Conservation (phyloP, 2,888 invertebrate species). For the Andrena hattorfiana region DNA sequence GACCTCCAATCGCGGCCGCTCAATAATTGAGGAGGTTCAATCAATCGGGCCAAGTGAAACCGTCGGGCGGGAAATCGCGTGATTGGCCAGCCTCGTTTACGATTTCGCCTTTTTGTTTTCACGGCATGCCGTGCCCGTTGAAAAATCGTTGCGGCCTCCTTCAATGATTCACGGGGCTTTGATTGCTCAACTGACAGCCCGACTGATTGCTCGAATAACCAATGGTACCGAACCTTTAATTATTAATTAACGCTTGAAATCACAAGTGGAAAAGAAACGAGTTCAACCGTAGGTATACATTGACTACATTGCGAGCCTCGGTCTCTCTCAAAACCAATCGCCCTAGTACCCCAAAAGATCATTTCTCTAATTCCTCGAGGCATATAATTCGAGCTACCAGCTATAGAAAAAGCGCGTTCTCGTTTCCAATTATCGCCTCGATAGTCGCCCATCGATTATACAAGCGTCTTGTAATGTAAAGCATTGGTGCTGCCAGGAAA, state of each 20-base stretch:
- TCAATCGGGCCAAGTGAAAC: slow-evolving; percentile 36
- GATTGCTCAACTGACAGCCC: slow-evolving; percentile 13
- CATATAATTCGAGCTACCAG: background rate
- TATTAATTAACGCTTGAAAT: background rate
- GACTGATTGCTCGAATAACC: slow-evolving; percentile 22
- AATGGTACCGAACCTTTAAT: background rate
- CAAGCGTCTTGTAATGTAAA: background rate
- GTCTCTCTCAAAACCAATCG: no score
- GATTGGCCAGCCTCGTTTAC: slow-evolving; percentile 52
- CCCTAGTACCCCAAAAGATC: no score
- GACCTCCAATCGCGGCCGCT: slow-evolving; percentile 44
- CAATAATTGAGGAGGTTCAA: slow-evolving; percentile 54
- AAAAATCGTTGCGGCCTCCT: slow-evolving; percentile 60
- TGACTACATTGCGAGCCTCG: no score
- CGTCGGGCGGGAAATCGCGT: slow-evolving; percentile 52
- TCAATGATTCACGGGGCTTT: slow-evolving; percentile 56
- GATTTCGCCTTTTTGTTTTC: slow-evolving; percentile 27
- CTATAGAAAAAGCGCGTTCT: background rate
- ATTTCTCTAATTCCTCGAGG: background rate
- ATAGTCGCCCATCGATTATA: background rate
- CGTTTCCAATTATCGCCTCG: background rate
- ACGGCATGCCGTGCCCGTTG: slow-evolving; percentile 24
- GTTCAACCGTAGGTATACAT: no score
- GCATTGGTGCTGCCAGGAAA: background rate
- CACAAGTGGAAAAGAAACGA: background rate